Conservation (phyloP, 1,140 invertebrate species). For the Sinella curviseta region DNA sequence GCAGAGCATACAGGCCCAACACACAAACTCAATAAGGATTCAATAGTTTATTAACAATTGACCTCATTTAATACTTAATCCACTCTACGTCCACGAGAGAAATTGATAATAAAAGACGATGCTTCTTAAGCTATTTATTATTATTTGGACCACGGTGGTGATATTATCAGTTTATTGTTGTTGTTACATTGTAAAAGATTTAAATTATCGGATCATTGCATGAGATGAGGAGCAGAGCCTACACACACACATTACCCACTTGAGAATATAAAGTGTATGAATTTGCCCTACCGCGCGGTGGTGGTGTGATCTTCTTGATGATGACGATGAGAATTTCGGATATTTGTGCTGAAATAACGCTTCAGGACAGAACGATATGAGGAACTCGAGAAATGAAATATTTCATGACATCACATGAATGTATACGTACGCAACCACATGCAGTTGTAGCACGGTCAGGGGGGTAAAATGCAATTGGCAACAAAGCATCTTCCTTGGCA, state of each 20-base stretch:
- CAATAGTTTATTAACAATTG: conserved; percentile 5
- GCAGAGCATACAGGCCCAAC: neutral
- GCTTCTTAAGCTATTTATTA: too few relatives aligned
- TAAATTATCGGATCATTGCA: too few relatives aligned
- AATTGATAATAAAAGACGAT: too few relatives aligned
- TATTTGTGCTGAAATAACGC: neutral
- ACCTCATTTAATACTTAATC: neutral
- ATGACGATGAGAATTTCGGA: neutral
- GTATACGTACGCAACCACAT: neutral
- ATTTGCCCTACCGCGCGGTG: neutral
- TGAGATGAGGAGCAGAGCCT: too few relatives aligned
- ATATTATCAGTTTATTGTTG: neutral
- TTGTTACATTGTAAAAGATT: neutral
- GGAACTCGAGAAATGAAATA: neutral
- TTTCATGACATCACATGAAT: neutral
- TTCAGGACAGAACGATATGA: too few relatives aligned
- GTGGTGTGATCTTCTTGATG: neutral
- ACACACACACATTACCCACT: too few relatives aligned
- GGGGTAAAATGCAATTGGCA: too few relatives aligned
- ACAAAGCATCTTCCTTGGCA: neutral
- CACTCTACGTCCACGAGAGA: too few relatives aligned
- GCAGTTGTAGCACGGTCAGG: too few relatives aligned
- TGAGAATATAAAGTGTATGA: neutral
- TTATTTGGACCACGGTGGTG: neutral
- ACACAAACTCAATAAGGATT: neutral